Base-by-base conservation (phyloP, 2,113 vertebrate species). In the Gymnobelideus leadbeateri region DNA sequence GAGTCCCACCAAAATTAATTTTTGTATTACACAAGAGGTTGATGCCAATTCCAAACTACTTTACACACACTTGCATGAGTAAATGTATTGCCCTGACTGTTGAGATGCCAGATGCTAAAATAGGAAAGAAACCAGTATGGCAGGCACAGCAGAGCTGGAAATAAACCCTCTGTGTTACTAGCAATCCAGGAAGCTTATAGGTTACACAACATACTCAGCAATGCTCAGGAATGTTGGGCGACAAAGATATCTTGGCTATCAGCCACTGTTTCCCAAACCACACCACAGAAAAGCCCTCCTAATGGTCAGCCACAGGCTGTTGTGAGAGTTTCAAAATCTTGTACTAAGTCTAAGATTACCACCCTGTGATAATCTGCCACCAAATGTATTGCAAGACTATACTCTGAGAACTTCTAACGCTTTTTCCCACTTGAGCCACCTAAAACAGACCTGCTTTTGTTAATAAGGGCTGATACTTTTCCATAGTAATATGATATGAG, bases 101-200 rank as follows among this genome's bases (percentile, higher is more conserved):
- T 93, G 26, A 46, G 55, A 57, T 94, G 25, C 54, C 94, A 97
- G 94, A 91, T 51, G 37, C 46, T 92, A 95, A 95, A 96, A 92
- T 5, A 61, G 31, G 16, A 55, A 57, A 84, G 55, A 94, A 94
- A 91, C 23, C 47, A 77, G 50, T 50, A 91, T 93, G 91, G 50
- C 54, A 68, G 77, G n/a, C 52, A 28, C n/a, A 92, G 93, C 43
- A 84, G 49, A 90, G 54, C 51, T 47, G 92, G 89, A 52, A 51
- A 95, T 25, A 96, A 68, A 92, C 37, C 46, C 21, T 37, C 61
- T 91, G 55, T 49, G 12, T 92, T 84, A 90, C 92, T 95, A 89
- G 47, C 77, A 53, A 90, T 49, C 84, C 57, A 93, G 50, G 47
- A 90, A 90, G 51, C 90, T n/a, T 68, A 53, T 92, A 91, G 89